These are phyloP conservation scores for Pangasius mekongensis DNA, from an alignment of 2,797 vertebrate genomes.

Conservation along the genomic window DNA sequence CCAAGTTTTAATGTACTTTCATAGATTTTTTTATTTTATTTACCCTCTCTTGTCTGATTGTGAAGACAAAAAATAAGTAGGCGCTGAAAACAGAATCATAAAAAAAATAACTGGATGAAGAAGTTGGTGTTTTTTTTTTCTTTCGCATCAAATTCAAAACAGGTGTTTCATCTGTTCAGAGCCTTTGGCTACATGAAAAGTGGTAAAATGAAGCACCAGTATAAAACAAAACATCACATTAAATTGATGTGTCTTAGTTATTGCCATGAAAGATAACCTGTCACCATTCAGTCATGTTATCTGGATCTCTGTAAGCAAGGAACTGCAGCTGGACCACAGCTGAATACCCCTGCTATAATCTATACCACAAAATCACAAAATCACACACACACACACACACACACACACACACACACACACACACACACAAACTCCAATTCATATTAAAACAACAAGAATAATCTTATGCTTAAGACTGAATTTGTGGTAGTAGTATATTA, in stretches of 20 bases:
- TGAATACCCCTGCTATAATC: background rate
- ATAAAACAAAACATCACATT: conserved; percentile 3
- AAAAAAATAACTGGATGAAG: background rate
- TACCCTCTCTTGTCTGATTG: background rate
- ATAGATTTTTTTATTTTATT: background rate
- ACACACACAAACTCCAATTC: background rate
- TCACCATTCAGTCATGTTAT: conserved; percentile 4
- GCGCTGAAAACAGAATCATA: no score
- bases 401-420: background rate
- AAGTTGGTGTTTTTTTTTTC: background rate
- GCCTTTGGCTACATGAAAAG: background rate
- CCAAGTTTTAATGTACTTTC: background rate
- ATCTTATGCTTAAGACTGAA: background rate
- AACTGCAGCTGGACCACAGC: background rate
- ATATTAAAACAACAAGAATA: background rate
- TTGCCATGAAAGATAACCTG: background rate
- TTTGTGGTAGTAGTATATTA: background rate
- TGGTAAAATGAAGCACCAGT: conserved; percentile 4
- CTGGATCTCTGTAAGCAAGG: background rate
- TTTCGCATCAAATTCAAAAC: background rate
- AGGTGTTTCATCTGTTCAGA: background rate
- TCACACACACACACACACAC: background rate
- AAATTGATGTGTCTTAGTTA: background rate
- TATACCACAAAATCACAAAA: background rate
- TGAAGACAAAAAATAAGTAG: background rate